Percentiles rank a stretch among this genome's conserved stretches.
Conservation (phyloP, 1,140 invertebrate species). For the Coptotermes formosanus region DNA sequence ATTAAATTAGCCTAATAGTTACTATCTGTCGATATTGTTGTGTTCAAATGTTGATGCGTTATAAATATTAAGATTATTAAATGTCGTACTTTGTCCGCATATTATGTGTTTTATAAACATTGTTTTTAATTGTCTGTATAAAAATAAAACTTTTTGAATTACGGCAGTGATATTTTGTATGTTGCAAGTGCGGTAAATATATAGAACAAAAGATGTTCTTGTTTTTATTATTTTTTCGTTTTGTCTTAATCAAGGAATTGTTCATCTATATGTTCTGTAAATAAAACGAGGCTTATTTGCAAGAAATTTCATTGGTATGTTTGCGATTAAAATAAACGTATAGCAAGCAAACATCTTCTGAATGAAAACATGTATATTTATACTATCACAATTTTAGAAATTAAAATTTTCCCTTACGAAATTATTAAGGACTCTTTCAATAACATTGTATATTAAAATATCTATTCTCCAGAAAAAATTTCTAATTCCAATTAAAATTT, state of each 20-base stretch:
- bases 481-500: too few species aligned
- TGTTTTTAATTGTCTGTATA: constrained; percentile 29
- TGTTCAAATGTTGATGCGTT: constrained; percentile 25
- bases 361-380: too few species aligned
- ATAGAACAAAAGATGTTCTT: not conserved
- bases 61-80: constrained; percentile 25
- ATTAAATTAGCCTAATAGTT: constrained; percentile 21
- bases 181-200: constrained; percentile 12
- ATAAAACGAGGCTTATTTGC: constrained; percentile 27
- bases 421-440: too few species aligned
- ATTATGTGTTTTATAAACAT: constrained; percentile 25
- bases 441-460: too few species aligned
- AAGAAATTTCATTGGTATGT: constrained; percentile 16
- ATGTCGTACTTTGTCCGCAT: constrained; percentile 22
- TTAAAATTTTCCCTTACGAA: too few species aligned
- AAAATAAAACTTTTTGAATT: constrained; percentile 20
- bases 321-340: not conserved
- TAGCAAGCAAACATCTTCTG: too few species aligned
- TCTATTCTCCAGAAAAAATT: too few species aligned
- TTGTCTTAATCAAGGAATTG: not conserved
- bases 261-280: constrained; percentile 25
- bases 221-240: constrained; percentile 24
- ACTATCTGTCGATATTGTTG: constrained; percentile 24
- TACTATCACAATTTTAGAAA: too few species aligned
- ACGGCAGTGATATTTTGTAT: constrained; percentile 10